Evolutionary conservation across 2,113 vertebrate species (phyloP).

Genomic region (Prinia subflava): DNA sequence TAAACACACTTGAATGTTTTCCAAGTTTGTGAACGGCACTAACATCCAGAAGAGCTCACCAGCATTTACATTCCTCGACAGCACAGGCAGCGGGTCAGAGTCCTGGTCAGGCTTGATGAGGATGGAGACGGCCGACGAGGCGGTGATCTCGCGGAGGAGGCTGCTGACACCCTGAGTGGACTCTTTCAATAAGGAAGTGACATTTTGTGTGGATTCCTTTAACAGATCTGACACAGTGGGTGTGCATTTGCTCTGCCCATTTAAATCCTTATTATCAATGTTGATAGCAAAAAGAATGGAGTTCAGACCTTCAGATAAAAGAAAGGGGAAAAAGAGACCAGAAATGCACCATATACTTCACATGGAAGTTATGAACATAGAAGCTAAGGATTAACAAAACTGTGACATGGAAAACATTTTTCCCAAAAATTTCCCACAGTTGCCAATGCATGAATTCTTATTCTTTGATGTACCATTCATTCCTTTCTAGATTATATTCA

Average conservation of each 20-base stretch:
- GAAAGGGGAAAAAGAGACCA: not conserved
- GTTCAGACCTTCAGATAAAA: constrained; percentile 83
- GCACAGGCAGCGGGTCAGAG: constrained; percentile 86
- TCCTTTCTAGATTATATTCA: not conserved
- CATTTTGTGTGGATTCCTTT: constrained; percentile 94
- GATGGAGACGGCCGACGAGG: constrained; percentile 86
- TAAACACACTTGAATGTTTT: not conserved
- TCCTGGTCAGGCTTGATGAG: constrained; percentile 82
- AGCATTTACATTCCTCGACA: constrained; percentile 71
- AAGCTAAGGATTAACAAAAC: not conserved
- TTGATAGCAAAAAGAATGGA: constrained; percentile 98
- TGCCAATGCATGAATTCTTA: not conserved
- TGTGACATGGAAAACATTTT: not conserved
- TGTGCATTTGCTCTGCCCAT: constrained; percentile 79
- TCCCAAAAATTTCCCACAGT: not conserved
- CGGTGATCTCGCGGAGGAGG: constrained; percentile 90
- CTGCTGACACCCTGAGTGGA: constrained; percentile 95
- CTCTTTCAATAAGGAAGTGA: constrained; percentile 93
- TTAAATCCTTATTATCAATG: constrained; percentile 96
- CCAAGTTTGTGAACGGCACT: not conserved
- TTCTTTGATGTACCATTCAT: not conserved
- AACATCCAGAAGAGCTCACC: constrained; percentile 45
- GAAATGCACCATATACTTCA: not conserved
- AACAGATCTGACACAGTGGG: constrained; percentile 86
- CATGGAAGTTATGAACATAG: not conserved